Conservation (phyloP, 2,113 vertebrate genomes). For the Solenodon paradoxus region DNA sequence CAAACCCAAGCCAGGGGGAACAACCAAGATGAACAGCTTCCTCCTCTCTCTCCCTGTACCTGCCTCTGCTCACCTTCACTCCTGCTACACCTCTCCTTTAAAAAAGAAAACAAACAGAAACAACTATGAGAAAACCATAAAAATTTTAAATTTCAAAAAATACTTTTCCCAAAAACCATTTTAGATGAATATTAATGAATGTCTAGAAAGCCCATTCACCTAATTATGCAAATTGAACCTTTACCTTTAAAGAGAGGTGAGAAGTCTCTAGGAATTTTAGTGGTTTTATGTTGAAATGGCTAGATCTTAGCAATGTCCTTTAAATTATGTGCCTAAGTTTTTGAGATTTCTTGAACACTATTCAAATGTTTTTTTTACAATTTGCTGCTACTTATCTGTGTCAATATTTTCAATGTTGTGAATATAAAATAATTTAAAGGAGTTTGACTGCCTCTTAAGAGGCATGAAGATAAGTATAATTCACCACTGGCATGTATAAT, state of each 20-base stretch:
- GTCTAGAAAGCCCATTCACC: not conserved
- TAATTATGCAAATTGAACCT: conserved; percentile 2
- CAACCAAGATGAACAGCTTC: too few species aligned
- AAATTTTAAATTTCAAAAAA: not conserved
- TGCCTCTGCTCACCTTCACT: too few species aligned
- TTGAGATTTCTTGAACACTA: not conserved
- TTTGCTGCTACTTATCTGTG: not conserved
- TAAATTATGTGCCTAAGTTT: not conserved
- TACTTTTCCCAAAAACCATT: too few species aligned
- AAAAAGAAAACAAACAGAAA: too few species aligned
- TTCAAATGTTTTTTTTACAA: not conserved
- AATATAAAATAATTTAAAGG: not conserved
- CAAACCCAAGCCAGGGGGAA: too few species aligned
- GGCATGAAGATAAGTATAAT: not conserved
- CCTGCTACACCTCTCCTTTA: too few species aligned
- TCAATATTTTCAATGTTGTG: not conserved
- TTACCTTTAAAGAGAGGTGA: not conserved
- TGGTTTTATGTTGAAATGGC: not conserved
- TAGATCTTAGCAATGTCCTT: not conserved
- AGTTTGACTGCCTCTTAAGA: not conserved
- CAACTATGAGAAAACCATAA: too few species aligned
- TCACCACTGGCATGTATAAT: not conserved
- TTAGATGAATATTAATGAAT: not conserved
- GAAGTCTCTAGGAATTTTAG: not conserved
- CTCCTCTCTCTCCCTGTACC: too few species aligned